phyloP scores from a whole-genome alignment of 2,113 vertebrate genomes.

The Formicarius rufipectus region DNA sequence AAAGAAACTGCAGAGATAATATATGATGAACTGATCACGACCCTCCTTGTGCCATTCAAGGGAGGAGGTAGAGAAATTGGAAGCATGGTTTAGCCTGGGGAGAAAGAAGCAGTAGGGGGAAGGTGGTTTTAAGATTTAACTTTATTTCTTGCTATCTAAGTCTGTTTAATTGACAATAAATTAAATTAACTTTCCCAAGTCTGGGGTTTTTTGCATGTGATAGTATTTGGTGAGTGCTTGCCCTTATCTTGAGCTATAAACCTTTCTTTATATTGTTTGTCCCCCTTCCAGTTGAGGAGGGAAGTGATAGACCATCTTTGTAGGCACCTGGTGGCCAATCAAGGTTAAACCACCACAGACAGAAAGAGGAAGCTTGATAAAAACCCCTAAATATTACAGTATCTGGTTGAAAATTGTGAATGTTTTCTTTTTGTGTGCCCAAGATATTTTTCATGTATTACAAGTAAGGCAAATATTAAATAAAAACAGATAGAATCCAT shows the following conservation, averaged over 20 bases:
- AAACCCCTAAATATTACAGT: not conserved
- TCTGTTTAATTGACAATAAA: not conserved
- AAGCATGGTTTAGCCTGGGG: not conserved
- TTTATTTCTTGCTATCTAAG: not conserved
- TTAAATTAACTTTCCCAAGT: not conserved
- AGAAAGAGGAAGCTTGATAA: not conserved
- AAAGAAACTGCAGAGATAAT: not conserved
- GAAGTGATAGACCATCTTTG: not conserved
- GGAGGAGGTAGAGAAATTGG: not conserved
- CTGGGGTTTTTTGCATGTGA: not conserved
- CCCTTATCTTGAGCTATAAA: accelerated
- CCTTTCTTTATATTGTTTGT: not conserved
- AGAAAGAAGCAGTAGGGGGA: not conserved
- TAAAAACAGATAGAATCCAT: not conserved
- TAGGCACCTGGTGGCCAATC: not conserved
- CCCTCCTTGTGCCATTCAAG: accelerated
- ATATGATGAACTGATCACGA: not conserved
- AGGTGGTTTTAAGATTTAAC: not conserved
- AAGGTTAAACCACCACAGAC: not conserved
- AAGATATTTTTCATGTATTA: not conserved
- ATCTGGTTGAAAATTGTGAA: not conserved
- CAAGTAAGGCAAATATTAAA: not conserved
- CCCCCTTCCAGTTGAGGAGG: not conserved
- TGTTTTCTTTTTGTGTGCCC: not conserved
- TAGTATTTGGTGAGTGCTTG: accelerated